Percentiles rank a stretch among this genome's conserved stretches.
Conservation (phyloP, 2,797 vertebrate genomes). For the Cetoscarus ocellatus region DNA sequence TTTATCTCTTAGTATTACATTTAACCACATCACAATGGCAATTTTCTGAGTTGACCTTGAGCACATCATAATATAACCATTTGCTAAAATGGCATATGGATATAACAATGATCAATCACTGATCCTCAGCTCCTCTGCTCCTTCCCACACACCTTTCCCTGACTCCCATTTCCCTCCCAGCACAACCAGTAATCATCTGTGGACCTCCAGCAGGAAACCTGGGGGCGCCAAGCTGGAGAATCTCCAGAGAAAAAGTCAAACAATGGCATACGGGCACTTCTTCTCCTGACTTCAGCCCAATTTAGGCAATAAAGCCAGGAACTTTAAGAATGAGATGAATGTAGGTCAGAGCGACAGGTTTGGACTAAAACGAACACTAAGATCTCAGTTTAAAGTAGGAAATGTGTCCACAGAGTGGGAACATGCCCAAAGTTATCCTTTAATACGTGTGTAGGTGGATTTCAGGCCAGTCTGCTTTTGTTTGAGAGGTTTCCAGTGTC, state of each 20-base stretch:
- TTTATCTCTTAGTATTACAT: too few relatives aligned
- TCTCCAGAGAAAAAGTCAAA: constrained; percentile 67
- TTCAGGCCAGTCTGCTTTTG: constrained; percentile 44
- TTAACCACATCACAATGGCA: too few relatives aligned
- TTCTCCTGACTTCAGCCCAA: constrained; percentile 42
- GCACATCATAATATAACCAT: too few relatives aligned
- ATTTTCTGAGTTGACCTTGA: too few relatives aligned
- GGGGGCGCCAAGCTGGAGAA: constrained; percentile 52
- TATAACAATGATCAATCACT: constrained; percentile 19
- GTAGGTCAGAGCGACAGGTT: constrained; percentile 45
- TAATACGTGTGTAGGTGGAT: constrained; percentile 64
- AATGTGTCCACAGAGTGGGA: constrained; percentile 42
- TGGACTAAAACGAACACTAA: constrained; percentile 45
- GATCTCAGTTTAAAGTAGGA: constrained; percentile 25
- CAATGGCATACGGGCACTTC: constrained; percentile 51
- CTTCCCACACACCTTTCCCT: constrained; percentile 23
- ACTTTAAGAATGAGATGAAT: constrained; percentile 24
- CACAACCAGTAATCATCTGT: constrained; percentile 54
- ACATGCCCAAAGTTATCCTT: constrained; percentile 56
- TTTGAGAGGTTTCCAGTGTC: constrained; percentile 44
- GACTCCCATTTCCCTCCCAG: not conserved
- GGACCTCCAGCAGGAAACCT: constrained; percentile 78
- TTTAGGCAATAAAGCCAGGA: constrained; percentile 56
- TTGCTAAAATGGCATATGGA: too few relatives aligned
- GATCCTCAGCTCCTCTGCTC: constrained; percentile 19